Base-by-base conservation (phyloP, 2,888 invertebrate species). In the Sminthurinus aureus region DNA sequence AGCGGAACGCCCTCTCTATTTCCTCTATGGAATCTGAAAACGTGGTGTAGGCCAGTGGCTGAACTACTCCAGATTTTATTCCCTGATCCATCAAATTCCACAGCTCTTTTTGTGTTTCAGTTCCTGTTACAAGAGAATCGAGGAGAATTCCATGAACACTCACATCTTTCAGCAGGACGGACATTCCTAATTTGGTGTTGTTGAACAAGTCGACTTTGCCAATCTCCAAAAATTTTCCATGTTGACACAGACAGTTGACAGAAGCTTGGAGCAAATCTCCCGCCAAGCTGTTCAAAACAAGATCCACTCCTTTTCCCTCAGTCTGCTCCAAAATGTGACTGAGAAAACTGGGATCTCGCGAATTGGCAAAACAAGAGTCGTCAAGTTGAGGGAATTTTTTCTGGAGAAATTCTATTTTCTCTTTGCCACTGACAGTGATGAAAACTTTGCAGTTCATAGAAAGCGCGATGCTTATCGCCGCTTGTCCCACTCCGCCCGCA, bases 121-220 rank as follows among this genome's bases (percentile, higher is more conserved):
- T n/a, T n/a, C n/a, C n/a, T n/a, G n/a, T n/a, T n/a, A n/a, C n/a
- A 51, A 99, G 92, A 69, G 96, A 96, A 91, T 99, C 99, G 89
- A 99, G 91, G 67, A 99, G 92, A 89, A 99, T 98, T 88, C 99
- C 99, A 91, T 99, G 98, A 94, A 99, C 97, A 20, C 97, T 94
- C 18, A 96, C 96, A 91, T 99, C 99, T 91, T 97, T 98, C 89
- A 99, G 91, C 92, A 99, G 98, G 24, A 98, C 91, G 0, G 97
- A 93, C 99, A 99, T 98, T 81, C 98, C 98, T 66, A 97, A 91
- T n/a, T 94, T 92, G 4, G 94, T 93, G 91, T 99, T 96, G 90
- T 97, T 97, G 86, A 97, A 96, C 86, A 99, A 92, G 91, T 99
- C 99, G 88, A 95, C 96, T 91, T 99, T 99, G 89, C 99, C 99